These are phyloP conservation scores for Lobophora halterata DNA, from an alignment of 2,888 invertebrate genomes.

Conservation along the genomic window DNA sequence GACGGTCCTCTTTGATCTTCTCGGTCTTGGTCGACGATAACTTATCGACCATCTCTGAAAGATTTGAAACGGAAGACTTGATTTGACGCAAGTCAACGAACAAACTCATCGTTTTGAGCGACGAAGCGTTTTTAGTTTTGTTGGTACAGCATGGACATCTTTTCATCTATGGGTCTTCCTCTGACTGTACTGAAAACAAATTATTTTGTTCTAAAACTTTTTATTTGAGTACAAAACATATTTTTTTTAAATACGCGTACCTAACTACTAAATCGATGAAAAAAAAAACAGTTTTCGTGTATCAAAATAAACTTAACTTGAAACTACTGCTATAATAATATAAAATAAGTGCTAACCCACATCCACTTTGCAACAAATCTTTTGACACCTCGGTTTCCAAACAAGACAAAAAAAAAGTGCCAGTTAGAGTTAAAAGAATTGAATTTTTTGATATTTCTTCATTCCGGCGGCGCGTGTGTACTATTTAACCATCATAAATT, in stretches of 20 bases:
- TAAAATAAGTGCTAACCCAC: too few relatives aligned
- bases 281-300: too few relatives aligned
- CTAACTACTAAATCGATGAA: background rate
- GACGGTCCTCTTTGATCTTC: slow-evolving; percentile 44
- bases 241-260: slow-evolving; percentile 1
- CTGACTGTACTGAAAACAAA: slow-evolving; percentile 22
- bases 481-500: too few relatives aligned
- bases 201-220: too few relatives aligned
- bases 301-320: too few relatives aligned
- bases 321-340: too few relatives aligned
- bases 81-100: slow-evolving; percentile 75
- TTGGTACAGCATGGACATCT: slow-evolving; percentile 32
- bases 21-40: slow-evolving; percentile 64
- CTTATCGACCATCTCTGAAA: slow-evolving; percentile 75
- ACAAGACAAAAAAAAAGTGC: too few relatives aligned
- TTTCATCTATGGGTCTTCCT: slow-evolving; percentile 23
- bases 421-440: too few relatives aligned
- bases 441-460: too few relatives aligned
- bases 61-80: slow-evolving; percentile 71
- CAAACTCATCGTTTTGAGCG: slow-evolving; percentile 61
- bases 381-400: too few relatives aligned
- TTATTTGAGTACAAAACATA: slow-evolving; percentile 21
- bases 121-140: slow-evolving; percentile 26
- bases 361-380: too few relatives aligned
- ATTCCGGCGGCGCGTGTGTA: too few relatives aligned